Conservation (phyloP, 2,113 vertebrate genomes). For the Hystrix cristata region DNA sequence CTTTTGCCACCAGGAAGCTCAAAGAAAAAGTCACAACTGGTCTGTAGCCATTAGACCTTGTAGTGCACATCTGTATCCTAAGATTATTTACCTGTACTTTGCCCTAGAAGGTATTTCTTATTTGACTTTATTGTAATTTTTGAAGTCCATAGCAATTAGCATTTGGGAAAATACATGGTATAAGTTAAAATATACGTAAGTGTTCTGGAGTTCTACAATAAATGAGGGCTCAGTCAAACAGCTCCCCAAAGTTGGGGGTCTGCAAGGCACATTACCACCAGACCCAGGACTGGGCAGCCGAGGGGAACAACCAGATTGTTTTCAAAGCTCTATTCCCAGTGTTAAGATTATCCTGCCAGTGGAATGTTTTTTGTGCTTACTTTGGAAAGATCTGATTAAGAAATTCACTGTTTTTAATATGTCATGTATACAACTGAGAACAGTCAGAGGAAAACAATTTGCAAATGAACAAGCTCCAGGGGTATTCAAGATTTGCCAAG, state of each 20-base stretch:
- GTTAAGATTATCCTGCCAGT: background rate
- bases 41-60: background rate
- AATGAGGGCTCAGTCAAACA: background rate
- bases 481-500: conserved; percentile 29
- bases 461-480: conserved; percentile 37
- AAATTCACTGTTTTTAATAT: conserved; percentile 52
- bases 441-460: conserved; percentile 55
- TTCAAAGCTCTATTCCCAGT: background rate
- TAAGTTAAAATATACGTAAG: background rate
- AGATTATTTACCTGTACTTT: background rate
- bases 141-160: background rate
- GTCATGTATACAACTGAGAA: conserved; percentile 29
- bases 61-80: background rate
- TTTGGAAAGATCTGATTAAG: conserved; percentile 35
- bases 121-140: background rate
- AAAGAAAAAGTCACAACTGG: background rate
- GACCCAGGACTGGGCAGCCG: background rate
- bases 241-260: background rate
- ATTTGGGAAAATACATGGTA: conserved; percentile 13
- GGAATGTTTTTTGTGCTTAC: conserved; percentile 32
- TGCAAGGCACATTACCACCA: background rate
- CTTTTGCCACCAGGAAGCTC: background rate
- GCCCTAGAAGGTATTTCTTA: background rate
- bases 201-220: background rate
- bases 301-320: conserved; percentile 21